A percentile compares a stretch with the other conserved stretches of the same genome.
phyloP scores from a whole-genome alignment of 2,113 vertebrate species.

The Phalacrocorax brasilianus region DNA sequence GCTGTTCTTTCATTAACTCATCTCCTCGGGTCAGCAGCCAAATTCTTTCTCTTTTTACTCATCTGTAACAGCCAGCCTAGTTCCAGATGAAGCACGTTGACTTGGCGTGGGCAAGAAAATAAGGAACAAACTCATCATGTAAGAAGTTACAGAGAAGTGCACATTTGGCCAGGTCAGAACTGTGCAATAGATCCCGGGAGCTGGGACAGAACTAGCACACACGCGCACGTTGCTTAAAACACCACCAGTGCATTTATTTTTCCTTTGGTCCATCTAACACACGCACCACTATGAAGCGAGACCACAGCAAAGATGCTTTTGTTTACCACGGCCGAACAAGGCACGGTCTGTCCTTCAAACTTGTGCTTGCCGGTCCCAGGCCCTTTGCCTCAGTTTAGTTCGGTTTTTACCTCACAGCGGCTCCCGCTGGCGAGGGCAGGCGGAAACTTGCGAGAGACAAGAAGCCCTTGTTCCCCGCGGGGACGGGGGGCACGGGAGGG shows the following conservation, averaged over 20 bases:
- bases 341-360: not conserved
- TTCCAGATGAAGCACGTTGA: not conserved
- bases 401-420: not conserved
- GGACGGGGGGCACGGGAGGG: rapidly evolving
- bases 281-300: not conserved
- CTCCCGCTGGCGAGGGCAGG: not conserved
- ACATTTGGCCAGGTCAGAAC: not conserved
- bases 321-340: not conserved
- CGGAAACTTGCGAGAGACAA: rapidly evolving
- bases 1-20: not conserved
- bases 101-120: rapidly evolving
- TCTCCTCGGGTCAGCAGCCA: not conserved
- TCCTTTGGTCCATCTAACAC: not conserved
- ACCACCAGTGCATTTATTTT: rapidly evolving
- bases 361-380: rapidly evolving
- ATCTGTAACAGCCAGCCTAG: rapidly evolving
- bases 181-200: not conserved
- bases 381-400: not conserved
- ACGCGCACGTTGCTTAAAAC: rapidly evolving
- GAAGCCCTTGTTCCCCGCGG: rapidly evolving
- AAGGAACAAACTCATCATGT: not conserved
- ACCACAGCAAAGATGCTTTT: not conserved
- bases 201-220: too few relatives aligned
- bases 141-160: not conserved
- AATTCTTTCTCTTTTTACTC: not conserved